Base-by-base conservation (phyloP, 2,797 vertebrate species). In the Pogoniulus pusillus region DNA sequence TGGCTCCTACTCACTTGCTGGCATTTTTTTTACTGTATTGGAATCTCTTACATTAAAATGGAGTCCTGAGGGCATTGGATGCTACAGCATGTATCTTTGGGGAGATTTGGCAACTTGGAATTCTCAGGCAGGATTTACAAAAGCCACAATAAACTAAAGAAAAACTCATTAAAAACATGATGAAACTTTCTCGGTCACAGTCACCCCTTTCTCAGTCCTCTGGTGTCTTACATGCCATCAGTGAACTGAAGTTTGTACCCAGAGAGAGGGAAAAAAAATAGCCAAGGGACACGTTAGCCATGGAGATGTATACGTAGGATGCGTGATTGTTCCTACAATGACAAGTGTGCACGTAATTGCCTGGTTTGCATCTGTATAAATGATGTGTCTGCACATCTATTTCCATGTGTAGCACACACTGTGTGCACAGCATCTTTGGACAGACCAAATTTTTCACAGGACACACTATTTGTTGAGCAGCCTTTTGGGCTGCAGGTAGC, bases 91-190 rank as follows among this genome's bases (percentile, higher is more conserved):
- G 85, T 9, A 18, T 82, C 95, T 66, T 69, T 80, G 64, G 81
- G 82, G 90, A 94, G 95, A 82, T 82, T 34, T 94, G 96, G 96
- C 96, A 96, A 71, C 57, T 85, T 87, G 18, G 20, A 65, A 4
- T 79, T 95, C 93, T 92, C 89, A 57, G 43, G 72, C 85, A 93
- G 94, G 93, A 78, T 96, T 96, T 96, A 77, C 72, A 88, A 93
- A 93, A 95, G 91, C 85, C 70, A 37, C 94, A 91, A 93, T 90
- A 95, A 98, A 96, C 89, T 90, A 93, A 96, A 93, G 87, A 85
- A n/a, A 96, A 95, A 91, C 93, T 97, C 82, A 82, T 97, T 97
- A 96, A 94, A 96, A 91, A 85, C 79, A 63, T 2, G 7, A 87
- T 90, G 91, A 73, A n/a, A 43, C 85, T 87, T 88, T 95, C 75